These are phyloP conservation scores for Lates calcarifer DNA, from an alignment of 2,113 vertebrate species.

Conservation along the genomic window DNA sequence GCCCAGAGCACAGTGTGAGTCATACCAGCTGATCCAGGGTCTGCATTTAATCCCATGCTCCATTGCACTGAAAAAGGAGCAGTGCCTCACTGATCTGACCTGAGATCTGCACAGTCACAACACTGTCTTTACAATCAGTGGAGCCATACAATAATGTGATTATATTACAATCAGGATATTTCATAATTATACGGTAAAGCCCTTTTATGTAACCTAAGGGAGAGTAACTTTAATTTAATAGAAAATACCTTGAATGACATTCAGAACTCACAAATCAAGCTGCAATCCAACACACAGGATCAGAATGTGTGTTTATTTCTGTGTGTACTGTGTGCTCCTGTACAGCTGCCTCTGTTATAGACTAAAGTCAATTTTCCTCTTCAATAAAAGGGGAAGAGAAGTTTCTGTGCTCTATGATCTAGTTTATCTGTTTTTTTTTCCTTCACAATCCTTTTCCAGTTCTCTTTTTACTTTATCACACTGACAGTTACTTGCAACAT, in stretches of 20 bases:
- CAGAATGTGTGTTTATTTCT: background rate
- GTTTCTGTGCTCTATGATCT: constrained; percentile 22
- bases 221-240: background rate
- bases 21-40: constrained; percentile 67
- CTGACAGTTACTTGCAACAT: constrained; percentile 29
- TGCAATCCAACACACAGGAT: background rate
- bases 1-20: constrained; percentile 59
- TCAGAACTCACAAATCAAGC: background rate
- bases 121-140: constrained; percentile 25
- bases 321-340: background rate
- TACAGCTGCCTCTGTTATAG: background rate
- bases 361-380: background rate
- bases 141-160: constrained; percentile 12
- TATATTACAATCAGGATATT: constrained; percentile 3
- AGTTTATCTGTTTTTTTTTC: constrained; percentile 17
- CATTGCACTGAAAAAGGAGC: constrained; percentile 62
- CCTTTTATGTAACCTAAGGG: background rate
- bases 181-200: background rate
- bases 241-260: background rate
- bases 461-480: constrained; percentile 22
- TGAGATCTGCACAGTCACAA: constrained; percentile 59
- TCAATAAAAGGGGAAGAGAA: background rate
- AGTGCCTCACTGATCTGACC: constrained; percentile 50
- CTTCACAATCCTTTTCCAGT: background rate
- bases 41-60: constrained; percentile 73